Evolutionary conservation across 2,888 invertebrate species (phyloP).

Genomic region (Dichetophora obliterata): DNA sequence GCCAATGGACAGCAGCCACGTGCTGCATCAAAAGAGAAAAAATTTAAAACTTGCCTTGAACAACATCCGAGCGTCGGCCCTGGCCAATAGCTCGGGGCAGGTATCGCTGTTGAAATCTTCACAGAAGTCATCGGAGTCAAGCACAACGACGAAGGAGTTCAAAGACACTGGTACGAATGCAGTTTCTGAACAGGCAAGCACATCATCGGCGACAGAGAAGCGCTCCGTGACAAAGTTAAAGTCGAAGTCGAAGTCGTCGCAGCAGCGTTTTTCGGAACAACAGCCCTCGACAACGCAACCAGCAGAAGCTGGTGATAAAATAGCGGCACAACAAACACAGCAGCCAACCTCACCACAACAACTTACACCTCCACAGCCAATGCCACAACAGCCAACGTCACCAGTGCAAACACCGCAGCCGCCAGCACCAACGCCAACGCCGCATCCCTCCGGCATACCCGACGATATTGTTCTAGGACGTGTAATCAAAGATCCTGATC

Average conservation of each 20-base stretch:
- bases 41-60: conserved; percentile 62
- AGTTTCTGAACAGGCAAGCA: not conserved
- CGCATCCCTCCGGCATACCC: conserved; percentile 52
- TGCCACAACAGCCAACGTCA: conserved; percentile 33
- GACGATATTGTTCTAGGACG: conserved; percentile 65
- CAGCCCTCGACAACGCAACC: conserved; percentile 45
- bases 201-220: conserved; percentile 41
- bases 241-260: not conserved
- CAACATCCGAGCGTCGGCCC: conserved; percentile 56
- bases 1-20: conserved; percentile 38
- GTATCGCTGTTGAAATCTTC: conserved; percentile 60
- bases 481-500: conserved; percentile 67
- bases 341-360: conserved; percentile 10
- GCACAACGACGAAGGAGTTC: not conserved
- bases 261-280: conserved; percentile 17
- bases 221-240: conserved; percentile 44
- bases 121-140: conserved; percentile 43
- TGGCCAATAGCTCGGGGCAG: conserved; percentile 54
- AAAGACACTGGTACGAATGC: not conserved
- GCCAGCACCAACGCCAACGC: conserved; percentile 23
- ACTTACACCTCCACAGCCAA: conserved; percentile 17
- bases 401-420: conserved; percentile 35
- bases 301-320: conserved; percentile 23
- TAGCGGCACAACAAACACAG: conserved; percentile 37
- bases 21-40: conserved; percentile 61